Conservation (phyloP, 2,888 invertebrate genomes). For the Trachelus iudaicus region DNA sequence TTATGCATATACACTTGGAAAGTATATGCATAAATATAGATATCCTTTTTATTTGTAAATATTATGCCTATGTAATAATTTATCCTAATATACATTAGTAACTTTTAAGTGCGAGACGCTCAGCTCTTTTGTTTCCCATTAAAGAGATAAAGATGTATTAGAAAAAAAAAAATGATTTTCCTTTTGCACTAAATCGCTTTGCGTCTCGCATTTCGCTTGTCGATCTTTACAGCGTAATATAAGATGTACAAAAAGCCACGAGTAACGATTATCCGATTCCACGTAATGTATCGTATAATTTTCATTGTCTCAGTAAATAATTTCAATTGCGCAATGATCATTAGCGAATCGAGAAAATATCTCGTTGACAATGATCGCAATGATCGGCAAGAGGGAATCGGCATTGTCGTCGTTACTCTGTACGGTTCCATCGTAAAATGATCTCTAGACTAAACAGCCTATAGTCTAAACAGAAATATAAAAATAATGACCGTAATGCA, state of each 20-base stretch:
- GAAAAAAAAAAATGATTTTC: conserved; percentile 4
- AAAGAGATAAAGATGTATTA: neutral
- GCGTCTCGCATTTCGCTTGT: neutral
- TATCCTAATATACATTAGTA: conserved; percentile 24
- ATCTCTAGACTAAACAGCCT: neutral
- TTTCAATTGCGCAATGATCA: neutral
- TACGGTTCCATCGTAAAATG: neutral
- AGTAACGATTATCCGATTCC: neutral
- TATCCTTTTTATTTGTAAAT: conserved; percentile 38
- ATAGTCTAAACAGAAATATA: neutral
- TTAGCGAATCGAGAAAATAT: neutral
- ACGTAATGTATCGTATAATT: neutral
- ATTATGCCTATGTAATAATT: conserved; percentile 31
- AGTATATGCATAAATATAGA: conserved; percentile 16
- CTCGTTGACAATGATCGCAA: neutral
- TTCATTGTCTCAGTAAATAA: neutral
- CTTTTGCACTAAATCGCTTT: neutral
- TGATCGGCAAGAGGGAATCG: neutral
- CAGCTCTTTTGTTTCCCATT: conserved; percentile 16
- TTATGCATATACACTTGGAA: neutral
- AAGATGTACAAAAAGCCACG: neutral
- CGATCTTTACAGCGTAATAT: conserved; percentile 5
- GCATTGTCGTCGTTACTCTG: neutral
- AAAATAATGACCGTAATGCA: neutral
- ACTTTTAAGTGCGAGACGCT: conserved; percentile 30